These are phyloP conservation scores for Pangasius sanitwongsei DNA, from an alignment of 2,797 vertebrate genomes.

Conservation along the genomic window DNA sequence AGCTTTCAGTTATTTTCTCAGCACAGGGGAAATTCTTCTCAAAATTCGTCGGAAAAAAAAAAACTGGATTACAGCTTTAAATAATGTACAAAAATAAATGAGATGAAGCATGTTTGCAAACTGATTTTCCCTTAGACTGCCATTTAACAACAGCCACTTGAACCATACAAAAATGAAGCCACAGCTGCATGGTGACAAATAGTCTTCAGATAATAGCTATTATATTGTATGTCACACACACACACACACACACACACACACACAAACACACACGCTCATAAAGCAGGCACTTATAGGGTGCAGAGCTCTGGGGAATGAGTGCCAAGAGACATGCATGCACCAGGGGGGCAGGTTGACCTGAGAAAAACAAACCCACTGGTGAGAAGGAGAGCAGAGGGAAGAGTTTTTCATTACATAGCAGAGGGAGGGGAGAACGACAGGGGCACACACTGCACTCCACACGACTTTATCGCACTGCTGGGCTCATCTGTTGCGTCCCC, in stretches of 20 bases:
- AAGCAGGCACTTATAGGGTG: slow-evolving; percentile 47
- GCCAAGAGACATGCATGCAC: slow-evolving; percentile 60
- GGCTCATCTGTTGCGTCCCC: slow-evolving; percentile 57
- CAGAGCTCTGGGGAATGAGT: slow-evolving; percentile 53
- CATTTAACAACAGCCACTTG: not conserved
- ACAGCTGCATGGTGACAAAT: slow-evolving; percentile 3
- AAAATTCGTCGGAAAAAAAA: not conserved
- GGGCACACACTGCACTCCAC: slow-evolving; percentile 25
- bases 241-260: slow-evolving; percentile 25
- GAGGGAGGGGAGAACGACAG: not conserved
- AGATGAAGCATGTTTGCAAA: not conserved
- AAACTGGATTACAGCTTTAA: not conserved
- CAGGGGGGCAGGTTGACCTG: slow-evolving; percentile 61
- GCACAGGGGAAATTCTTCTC: not conserved
- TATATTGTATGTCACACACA: slow-evolving; percentile 2
- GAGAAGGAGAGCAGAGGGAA: slow-evolving; percentile 47
- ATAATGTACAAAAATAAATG: not conserved
- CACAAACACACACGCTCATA: slow-evolving; percentile 16
- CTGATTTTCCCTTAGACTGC: not conserved
- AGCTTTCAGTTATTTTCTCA: not conserved
- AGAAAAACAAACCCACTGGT: slow-evolving; percentile 75
- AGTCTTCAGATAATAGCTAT: slow-evolving; percentile 16
- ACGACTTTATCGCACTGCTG: slow-evolving; percentile 30
- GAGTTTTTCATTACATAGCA: slow-evolving; percentile 35
- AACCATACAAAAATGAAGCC: not conserved